These are phyloP conservation scores for Macrotis lagotis DNA, from an alignment of 2,113 vertebrate genomes.

Conservation along the genomic window DNA sequence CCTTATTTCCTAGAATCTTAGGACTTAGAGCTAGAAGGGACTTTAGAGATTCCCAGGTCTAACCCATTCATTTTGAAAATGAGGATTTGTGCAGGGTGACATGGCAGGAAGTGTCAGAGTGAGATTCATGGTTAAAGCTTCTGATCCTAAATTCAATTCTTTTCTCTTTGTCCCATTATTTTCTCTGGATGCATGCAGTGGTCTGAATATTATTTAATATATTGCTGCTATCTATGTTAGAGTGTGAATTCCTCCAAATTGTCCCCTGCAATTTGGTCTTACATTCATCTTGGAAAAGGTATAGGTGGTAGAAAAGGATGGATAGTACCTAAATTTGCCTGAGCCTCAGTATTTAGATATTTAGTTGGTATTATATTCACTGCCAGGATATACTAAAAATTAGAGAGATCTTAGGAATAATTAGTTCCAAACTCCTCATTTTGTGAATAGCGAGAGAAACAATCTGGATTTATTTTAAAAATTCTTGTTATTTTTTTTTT, in stretches of 20 bases:
- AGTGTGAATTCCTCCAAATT: not conserved
- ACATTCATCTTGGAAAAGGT: not conserved
- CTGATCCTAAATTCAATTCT: not conserved
- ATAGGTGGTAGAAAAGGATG: not conserved
- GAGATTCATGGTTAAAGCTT: not conserved
- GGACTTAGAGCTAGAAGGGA: not conserved
- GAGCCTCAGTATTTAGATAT: not conserved
- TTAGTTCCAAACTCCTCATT: not conserved
- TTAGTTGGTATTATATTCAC: not conserved
- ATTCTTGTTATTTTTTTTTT: no score
- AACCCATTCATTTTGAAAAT: not conserved
- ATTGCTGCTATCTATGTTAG: not conserved
- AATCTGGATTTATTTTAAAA: not conserved
- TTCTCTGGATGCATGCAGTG: not conserved
- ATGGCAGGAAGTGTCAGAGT: no score
- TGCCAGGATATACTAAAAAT: not conserved
- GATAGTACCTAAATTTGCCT: not conserved
- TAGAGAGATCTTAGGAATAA: not conserved
- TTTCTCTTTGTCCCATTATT: not conserved
- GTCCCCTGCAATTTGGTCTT: not conserved
- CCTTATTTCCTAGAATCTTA: not conserved
- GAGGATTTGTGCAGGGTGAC: not conserved
- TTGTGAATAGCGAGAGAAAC: not conserved
- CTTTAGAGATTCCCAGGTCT: constrained; percentile 4
- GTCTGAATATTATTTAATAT: not conserved